These are phyloP conservation scores for Myxocyprinus asiaticus DNA, from an alignment of 2,113 vertebrate genomes.

Conservation along the genomic window DNA sequence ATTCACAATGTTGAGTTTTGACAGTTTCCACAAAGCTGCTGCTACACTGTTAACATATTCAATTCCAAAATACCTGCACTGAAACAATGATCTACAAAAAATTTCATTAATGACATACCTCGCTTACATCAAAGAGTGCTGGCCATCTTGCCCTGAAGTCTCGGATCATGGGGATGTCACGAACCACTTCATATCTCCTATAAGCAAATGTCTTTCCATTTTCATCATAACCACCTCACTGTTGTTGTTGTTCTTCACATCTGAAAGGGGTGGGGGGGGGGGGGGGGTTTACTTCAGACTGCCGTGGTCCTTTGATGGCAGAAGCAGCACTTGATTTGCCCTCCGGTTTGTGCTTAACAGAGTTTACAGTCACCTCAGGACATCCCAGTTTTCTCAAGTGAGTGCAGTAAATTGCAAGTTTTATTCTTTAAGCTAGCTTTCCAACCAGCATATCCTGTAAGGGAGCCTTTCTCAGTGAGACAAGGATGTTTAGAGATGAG, in stretches of 20 bases:
- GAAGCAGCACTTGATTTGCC: slow-evolving; percentile 32
- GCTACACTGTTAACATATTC: no score
- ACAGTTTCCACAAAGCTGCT: no score
- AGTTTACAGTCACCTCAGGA: slow-evolving; percentile 45
- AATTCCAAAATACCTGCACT: no score
- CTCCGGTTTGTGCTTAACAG: slow-evolving; percentile 41
- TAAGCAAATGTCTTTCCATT: slow-evolving; percentile 52
- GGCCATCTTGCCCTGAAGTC: slow-evolving; percentile 35
- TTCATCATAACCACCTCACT: slow-evolving; percentile 34
- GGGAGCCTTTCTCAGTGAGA: slow-evolving; percentile 33
- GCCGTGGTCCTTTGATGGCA: slow-evolving; percentile 46
- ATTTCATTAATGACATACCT: slow-evolving; percentile 26
- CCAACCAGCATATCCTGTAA: slow-evolving; percentile 30
- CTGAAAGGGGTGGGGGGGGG: slow-evolving; percentile 47
- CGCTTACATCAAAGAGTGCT: slow-evolving; percentile 33
- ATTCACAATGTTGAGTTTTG: no score
- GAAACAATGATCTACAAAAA: neutral
- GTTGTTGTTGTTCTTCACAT: slow-evolving; percentile 49
- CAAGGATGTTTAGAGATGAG: slow-evolving; percentile 42
- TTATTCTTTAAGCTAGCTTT: slow-evolving; percentile 47
- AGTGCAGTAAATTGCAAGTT: slow-evolving; percentile 50
- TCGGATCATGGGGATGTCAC: slow-evolving; percentile 35
- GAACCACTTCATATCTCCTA: slow-evolving; percentile 41
- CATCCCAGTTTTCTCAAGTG: slow-evolving; percentile 51
- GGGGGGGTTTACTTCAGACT: slow-evolving; percentile 45